These are phyloP conservation scores for Halictus rubicundus DNA, from an alignment of 1,140 invertebrate genomes.

Conservation along the genomic window DNA sequence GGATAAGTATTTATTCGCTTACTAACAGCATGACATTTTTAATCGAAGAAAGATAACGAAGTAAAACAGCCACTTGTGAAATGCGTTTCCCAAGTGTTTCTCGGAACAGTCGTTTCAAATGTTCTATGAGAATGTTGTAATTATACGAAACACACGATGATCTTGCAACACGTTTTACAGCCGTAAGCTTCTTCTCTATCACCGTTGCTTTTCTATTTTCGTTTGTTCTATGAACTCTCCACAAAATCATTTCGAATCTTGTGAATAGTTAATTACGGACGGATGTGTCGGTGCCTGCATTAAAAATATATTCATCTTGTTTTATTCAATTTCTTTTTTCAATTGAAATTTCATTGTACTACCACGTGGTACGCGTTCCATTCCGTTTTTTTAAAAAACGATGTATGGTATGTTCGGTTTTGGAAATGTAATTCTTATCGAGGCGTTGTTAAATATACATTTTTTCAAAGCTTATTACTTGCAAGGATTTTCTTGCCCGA, in stretches of 20 bases:
- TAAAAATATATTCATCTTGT: slow-evolving; percentile 30
- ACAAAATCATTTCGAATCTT: slow-evolving; percentile 34
- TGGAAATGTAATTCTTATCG: neutral
- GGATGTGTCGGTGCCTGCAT: slow-evolving; percentile 79
- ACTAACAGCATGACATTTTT: slow-evolving; percentile 79
- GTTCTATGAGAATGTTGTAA: neutral
- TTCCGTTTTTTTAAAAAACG: neutral
- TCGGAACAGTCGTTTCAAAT: neutral
- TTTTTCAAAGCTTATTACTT: neutral
- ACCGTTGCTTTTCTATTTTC: slow-evolving; percentile 25
- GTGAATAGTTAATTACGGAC: slow-evolving; percentile 54
- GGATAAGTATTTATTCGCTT: slow-evolving; percentile 63
- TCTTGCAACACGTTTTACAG: neutral
- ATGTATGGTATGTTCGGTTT: neutral
- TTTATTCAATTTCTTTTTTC: neutral
- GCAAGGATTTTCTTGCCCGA: neutral
- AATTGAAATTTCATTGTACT: neutral
- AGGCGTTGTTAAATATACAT: neutral
- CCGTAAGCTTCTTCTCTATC: slow-evolving; percentile 35
- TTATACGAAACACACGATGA: neutral
- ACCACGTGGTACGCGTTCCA: neutral
- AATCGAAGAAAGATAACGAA: neutral
- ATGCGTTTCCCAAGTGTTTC: neutral
- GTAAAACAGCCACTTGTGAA: neutral
- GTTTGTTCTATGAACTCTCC: slow-evolving; percentile 11